Evolutionary conservation across 2,888 invertebrate species (phyloP).

Genomic region (Cancer borealis): DNA sequence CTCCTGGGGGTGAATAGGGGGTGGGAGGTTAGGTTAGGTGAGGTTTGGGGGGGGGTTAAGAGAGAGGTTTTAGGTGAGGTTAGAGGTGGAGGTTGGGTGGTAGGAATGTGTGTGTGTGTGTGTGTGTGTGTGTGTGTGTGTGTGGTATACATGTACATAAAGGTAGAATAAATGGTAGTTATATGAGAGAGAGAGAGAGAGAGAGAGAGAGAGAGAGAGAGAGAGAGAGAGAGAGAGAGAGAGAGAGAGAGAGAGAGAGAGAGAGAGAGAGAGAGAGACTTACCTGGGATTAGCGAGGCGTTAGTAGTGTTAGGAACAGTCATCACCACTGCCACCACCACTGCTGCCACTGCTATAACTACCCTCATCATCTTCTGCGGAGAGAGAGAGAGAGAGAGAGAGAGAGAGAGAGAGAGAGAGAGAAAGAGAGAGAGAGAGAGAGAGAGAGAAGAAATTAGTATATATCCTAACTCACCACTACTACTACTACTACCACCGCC

Average conservation of each 20-base stretch:
- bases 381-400: not conserved
- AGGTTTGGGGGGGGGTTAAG: too few relatives aligned
- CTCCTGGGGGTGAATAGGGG: not conserved
- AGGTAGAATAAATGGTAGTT: not conserved
- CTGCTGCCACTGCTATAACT: not conserved
- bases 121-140: slow-evolving; percentile 36
- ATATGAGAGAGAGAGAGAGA: not conserved
- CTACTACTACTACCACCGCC: not conserved
- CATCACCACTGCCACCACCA: slow-evolving; percentile 23
- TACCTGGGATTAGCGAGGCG: not conserved
- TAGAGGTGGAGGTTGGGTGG: not conserved
- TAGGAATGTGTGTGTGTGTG: slow-evolving; percentile 33
- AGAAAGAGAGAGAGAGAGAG: not conserved
- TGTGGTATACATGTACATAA: not conserved
- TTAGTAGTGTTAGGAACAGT: not conserved
- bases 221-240: not conserved
- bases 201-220: slow-evolving; percentile 16
- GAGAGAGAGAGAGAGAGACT: not conserved
- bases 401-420: slow-evolving; percentile 18
- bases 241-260: slow-evolving; percentile 6
- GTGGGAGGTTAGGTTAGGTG: not conserved
- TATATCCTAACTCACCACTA: not conserved
- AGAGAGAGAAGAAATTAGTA: not conserved
- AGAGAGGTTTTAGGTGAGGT: not conserved
- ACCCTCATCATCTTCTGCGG: not conserved